A percentile compares a stretch with the other conserved stretches of the same genome.
These are phyloP conservation scores for Saguinus midas DNA, from an alignment of 2,113 vertebrate species.

Conservation along the genomic window DNA sequence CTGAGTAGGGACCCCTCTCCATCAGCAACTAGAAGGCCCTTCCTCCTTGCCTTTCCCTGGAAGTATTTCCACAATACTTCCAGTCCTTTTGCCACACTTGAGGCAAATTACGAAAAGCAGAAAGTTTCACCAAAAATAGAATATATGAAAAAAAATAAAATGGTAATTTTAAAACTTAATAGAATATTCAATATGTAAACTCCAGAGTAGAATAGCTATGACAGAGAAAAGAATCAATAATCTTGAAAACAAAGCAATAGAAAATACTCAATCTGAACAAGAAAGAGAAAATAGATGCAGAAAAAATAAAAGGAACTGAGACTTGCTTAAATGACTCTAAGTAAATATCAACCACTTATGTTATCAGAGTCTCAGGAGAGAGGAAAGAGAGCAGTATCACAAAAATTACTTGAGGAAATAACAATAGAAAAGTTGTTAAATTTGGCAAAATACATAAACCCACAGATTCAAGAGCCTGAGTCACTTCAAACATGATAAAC, in stretches of 20 bases:
- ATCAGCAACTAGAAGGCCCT: background rate
- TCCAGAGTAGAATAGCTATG: background rate
- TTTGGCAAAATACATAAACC: background rate
- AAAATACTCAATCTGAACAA: background rate
- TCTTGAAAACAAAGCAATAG: background rate
- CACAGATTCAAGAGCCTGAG: background rate
- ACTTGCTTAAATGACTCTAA: background rate
- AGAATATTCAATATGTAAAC: background rate
- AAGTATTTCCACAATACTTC: background rate
- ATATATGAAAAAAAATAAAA: background rate
- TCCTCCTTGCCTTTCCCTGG: background rate
- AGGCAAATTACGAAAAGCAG: background rate
- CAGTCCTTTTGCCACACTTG: background rate
- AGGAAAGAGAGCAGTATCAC: background rate
- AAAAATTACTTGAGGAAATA: slow-evolving; percentile 19
- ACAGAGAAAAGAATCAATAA: background rate
- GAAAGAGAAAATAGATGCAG: background rate
- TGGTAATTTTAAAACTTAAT: background rate
- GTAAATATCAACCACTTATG: background rate
- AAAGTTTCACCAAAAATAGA: background rate
- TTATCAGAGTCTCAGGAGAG: background rate
- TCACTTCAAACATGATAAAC: background rate
- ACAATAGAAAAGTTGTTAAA: background rate
- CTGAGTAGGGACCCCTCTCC: background rate
- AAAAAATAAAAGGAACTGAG: background rate